These are phyloP conservation scores for Cyrtorhinus lividipennis DNA, from an alignment of 1,140 invertebrate genomes.

Conservation along the genomic window DNA sequence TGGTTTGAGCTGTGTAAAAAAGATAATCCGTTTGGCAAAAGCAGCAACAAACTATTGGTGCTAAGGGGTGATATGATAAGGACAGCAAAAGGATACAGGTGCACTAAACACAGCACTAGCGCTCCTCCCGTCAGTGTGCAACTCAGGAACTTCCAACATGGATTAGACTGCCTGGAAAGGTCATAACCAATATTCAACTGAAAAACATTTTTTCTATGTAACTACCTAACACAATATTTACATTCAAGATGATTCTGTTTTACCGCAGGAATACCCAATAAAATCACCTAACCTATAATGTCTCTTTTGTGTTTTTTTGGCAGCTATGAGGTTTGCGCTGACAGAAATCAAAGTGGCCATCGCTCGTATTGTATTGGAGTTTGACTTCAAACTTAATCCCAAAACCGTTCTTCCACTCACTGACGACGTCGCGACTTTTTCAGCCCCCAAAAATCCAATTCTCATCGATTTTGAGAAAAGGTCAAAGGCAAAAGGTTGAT, in stretches of 20 bases:
- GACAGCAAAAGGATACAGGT: no score
- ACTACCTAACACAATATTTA: not conserved
- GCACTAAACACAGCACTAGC: no score
- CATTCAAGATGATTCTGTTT: no score
- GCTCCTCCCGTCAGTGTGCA: no score
- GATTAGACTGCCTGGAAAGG: not conserved
- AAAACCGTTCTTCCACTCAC: not conserved
- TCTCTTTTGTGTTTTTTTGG: not conserved
- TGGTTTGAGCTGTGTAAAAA: no score
- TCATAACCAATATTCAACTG: not conserved
- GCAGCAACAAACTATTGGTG: no score
- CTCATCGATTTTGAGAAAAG: not conserved
- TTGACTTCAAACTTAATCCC: not conserved
- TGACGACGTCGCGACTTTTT: not conserved
- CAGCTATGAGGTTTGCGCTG: slow-evolving; percentile 7
- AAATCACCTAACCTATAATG: not conserved
- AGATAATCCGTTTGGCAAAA: no score
- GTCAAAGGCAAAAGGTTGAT: no score
- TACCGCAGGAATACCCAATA: not conserved
- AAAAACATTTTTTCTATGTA: not conserved
- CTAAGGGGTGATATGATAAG: no score
- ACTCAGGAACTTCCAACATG: no score
- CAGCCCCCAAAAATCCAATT: not conserved
- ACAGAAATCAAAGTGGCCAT: slow-evolving; percentile 5
- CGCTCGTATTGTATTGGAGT: not conserved